These are phyloP conservation scores for Falco concolor DNA, from an alignment of 2,797 vertebrate genomes.

Conservation along the genomic window DNA sequence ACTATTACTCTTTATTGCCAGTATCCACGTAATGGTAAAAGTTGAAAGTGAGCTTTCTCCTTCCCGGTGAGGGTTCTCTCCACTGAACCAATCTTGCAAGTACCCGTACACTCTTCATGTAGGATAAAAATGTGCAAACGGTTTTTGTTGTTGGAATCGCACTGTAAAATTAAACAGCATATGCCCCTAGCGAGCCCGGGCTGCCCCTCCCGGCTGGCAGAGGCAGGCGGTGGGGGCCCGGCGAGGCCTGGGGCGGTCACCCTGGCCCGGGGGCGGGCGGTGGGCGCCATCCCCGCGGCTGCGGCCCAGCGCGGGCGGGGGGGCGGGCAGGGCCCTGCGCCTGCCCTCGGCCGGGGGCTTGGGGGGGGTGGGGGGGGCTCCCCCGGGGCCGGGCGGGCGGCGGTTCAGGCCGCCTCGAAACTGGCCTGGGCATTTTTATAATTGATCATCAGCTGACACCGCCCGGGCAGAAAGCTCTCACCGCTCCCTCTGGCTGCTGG, in stretches of 20 bases:
- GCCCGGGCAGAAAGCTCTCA: conserved; percentile 73
- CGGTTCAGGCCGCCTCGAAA: conserved; percentile 70
- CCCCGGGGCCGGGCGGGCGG: conserved; percentile 1
- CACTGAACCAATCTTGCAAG: background rate
- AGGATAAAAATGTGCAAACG: background rate
- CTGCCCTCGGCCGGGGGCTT: background rate
- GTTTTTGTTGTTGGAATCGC: background rate
- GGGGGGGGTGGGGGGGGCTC: background rate
- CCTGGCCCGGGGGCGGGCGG: background rate
- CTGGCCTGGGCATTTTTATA: conserved; percentile 83
- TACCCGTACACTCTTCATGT: background rate
- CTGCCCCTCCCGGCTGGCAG: background rate
- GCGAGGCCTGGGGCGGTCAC: too few relatives aligned
- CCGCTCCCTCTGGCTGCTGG: conserved; percentile 94
- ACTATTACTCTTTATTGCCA: background rate
- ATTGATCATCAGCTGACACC: conserved; percentile 78
- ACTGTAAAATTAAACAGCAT: background rate
- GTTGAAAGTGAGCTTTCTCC: background rate
- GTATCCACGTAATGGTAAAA: background rate
- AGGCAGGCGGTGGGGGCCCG: background rate
- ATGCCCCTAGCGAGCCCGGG: background rate
- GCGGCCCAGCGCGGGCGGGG: too few relatives aligned
- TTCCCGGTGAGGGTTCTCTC: background rate
- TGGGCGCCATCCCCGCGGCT: background rate
- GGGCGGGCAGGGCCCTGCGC: background rate